Evolutionary conservation across 92 coral and sea anemone species (phyloP).

Genomic region (Parazoanthus darwini): DNA sequence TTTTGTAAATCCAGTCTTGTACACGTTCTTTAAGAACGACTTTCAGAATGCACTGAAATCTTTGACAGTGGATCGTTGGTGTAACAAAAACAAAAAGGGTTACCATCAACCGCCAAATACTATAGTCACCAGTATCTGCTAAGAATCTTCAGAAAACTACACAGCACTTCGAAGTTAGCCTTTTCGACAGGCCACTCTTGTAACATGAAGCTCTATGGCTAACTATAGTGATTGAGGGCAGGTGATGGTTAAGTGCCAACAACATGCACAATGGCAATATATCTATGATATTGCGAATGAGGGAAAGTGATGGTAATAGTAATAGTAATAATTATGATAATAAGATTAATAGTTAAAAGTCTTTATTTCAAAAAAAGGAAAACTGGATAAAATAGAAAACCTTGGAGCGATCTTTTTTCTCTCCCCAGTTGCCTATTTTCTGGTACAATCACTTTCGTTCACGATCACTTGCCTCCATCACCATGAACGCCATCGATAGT

Average conservation of each 20-base stretch:
- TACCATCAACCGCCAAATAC: neutral
- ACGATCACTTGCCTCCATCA: neutral
- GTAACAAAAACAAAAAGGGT: neutral
- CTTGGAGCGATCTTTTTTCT: neutral
- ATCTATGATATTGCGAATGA: no score
- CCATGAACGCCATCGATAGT: neutral
- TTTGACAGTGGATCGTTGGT: constrained; percentile 17
- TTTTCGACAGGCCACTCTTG: no score
- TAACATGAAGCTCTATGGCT: neutral
- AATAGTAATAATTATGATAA: no score
- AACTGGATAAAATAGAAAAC: neutral
- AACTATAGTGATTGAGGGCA: neutral
- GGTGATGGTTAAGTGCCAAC: neutral
- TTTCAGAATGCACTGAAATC: constrained; percentile 61
- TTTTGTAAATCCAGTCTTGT: constrained; percentile 69
- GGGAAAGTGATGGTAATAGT: no score
- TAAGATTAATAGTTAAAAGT: no score
- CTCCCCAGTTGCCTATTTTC: neutral
- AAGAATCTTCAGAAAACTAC: neutral
- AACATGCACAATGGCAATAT: no score
- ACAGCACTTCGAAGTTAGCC: no score
- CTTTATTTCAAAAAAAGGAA: no score
- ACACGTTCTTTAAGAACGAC: constrained; percentile 82
- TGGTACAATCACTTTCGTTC: neutral
- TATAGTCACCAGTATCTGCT: neutral